Evolutionary conservation across 2,888 invertebrate genomes (phyloP).

Genomic region (Coleophora flavipennella): DNA sequence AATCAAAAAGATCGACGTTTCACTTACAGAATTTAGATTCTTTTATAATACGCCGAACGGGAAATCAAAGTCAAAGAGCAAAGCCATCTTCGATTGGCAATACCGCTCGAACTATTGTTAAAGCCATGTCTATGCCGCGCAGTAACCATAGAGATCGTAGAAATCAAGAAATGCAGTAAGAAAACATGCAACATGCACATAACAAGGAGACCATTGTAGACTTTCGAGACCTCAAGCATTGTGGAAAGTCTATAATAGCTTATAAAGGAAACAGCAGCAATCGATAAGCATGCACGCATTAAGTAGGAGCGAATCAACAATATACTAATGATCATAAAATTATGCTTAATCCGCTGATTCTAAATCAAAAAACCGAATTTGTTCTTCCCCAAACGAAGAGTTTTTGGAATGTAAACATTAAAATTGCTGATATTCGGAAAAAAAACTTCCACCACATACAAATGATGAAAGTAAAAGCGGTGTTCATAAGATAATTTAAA

Average conservation of each 20-base stretch:
- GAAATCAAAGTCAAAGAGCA: slow-evolving; percentile 33
- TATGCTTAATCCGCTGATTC: slow-evolving; percentile 16
- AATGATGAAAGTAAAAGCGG: slow-evolving; percentile 4
- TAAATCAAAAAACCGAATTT: slow-evolving; percentile 12
- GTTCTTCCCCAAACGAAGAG: not conserved
- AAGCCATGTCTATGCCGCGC: slow-evolving; percentile 72
- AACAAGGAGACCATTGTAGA: slow-evolving; percentile 40
- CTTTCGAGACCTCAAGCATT: slow-evolving; percentile 24
- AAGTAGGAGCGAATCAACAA: slow-evolving; percentile 62
- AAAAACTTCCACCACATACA: slow-evolving; percentile 4
- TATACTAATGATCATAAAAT: slow-evolving; percentile 14
- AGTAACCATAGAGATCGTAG: slow-evolving; percentile 74
- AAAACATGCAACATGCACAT: slow-evolving; percentile 63
- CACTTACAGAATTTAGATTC: slow-evolving; percentile 16
- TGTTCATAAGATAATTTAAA: slow-evolving; percentile 2
- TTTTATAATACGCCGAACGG: slow-evolving; percentile 30
- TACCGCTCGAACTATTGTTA: slow-evolving; percentile 55
- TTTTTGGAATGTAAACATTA: not conserved
- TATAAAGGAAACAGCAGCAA: slow-evolving; percentile 42
- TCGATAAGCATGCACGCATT: slow-evolving; percentile 59
- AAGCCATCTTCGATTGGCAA: slow-evolving; percentile 55
- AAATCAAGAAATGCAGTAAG: slow-evolving; percentile 62
- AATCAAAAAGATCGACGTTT: slow-evolving; percentile 22
- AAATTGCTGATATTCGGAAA: slow-evolving; percentile 5
- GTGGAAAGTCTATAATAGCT: slow-evolving; percentile 42